These are phyloP conservation scores for Hypomecis punctinalis DNA, from an alignment of 2,888 invertebrate genomes.

Conservation along the genomic window DNA sequence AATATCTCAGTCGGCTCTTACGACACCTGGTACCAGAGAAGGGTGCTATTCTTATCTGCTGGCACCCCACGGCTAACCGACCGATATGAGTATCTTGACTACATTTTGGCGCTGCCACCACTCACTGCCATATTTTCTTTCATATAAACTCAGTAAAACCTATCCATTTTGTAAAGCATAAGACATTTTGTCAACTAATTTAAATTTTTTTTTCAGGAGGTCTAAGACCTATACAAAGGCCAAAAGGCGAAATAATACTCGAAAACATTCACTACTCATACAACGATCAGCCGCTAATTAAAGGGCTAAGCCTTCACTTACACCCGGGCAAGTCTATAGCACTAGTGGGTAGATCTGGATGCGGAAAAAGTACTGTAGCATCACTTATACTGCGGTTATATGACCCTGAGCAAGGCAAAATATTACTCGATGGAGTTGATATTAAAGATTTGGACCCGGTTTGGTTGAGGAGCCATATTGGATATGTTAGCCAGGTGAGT, in stretches of 20 bases:
- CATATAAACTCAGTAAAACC: background rate
- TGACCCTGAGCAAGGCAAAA: constrained; percentile 90
- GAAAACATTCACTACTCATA: constrained; percentile 90
- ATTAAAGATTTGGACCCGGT: constrained; percentile 90
- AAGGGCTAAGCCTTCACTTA: constrained; percentile 87
- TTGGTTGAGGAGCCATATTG: constrained; percentile 94
- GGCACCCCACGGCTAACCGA: too few relatives aligned
- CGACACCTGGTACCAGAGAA: too few relatives aligned
- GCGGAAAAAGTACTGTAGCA: constrained; percentile 97
- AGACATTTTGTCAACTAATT: background rate
- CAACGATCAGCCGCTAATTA: constrained; percentile 85
- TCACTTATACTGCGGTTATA: constrained; percentile 93
- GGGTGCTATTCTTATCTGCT: too few relatives aligned
- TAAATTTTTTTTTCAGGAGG: constrained; percentile 81
- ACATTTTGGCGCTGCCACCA: too few relatives aligned
- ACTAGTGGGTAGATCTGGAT: constrained; percentile 95
- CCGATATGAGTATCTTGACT: too few relatives aligned
- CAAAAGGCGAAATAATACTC: constrained; percentile 90
- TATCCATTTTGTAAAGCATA: background rate
- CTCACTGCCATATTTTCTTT: too few relatives aligned
- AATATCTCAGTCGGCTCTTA: too few relatives aligned
- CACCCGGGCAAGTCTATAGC: constrained; percentile 91
- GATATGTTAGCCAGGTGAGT: constrained; percentile 93
- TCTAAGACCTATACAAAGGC: constrained; percentile 78
- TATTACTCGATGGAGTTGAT: constrained; percentile 91